Evolutionary conservation across 1,140 invertebrate genomes (phyloP).

Genomic region (Campoletis sonorensis): DNA sequence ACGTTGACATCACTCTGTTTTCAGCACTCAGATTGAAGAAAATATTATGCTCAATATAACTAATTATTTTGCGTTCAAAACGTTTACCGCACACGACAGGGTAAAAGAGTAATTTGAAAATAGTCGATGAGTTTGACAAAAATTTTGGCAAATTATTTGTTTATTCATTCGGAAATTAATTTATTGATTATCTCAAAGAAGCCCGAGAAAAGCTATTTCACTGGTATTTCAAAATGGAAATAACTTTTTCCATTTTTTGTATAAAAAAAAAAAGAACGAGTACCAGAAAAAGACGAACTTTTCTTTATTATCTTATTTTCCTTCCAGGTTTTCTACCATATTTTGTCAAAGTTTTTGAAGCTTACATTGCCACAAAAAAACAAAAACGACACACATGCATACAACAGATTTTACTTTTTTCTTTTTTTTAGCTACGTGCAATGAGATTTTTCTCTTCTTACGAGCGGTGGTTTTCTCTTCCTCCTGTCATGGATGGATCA

Average conservation of each 20-base stretch:
- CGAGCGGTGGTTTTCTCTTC: not conserved
- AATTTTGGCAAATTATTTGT: too few relatives aligned
- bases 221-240: not conserved
- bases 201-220: not conserved
- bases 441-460: conserved; percentile 20
- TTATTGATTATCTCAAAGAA: not conserved
- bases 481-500: not conserved
- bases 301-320: not conserved
- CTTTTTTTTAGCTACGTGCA: not conserved
- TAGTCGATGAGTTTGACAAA: too few relatives aligned
- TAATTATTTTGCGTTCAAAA: too few relatives aligned
- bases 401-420: not conserved
- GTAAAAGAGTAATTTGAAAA: too few relatives aligned
- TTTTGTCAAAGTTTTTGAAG: conserved; percentile 11
- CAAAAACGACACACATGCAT: not conserved
- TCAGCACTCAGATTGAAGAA: too few relatives aligned
- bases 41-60: too few relatives aligned
- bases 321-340: not conserved
- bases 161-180: not conserved
- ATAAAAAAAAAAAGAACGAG: not conserved
- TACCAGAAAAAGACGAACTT: not conserved
- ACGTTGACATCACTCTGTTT: too few relatives aligned
- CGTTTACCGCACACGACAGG: too few relatives aligned
- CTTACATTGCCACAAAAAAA: not conserved
- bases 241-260: not conserved